Percentiles rank a stretch among this genome's conserved stretches.
These are phyloP conservation scores for Naso thynnoides DNA, from an alignment of 2,797 vertebrate species.

Conservation along the genomic window DNA sequence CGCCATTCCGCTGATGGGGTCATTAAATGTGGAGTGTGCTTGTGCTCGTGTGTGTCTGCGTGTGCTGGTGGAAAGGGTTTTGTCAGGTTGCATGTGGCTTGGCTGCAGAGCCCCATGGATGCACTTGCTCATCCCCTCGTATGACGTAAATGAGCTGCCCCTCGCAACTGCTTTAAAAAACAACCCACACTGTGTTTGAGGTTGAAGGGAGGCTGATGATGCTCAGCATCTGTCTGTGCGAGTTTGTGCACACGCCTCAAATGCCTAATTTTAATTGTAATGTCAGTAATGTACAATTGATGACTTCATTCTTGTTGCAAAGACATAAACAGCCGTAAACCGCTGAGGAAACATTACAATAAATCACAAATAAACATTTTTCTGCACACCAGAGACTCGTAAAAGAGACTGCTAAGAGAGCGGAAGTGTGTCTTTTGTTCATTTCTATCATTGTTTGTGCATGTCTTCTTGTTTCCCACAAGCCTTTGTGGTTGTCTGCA, in stretches of 20 bases:
- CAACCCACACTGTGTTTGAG: background rate
- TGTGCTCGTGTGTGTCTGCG: constrained; percentile 26
- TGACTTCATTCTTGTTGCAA: constrained; percentile 31
- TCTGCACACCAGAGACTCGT: constrained; percentile 36
- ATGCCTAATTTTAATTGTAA: constrained; percentile 42
- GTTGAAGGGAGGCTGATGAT: constrained; percentile 22
- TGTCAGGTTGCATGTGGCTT: constrained; percentile 43
- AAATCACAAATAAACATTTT: constrained; percentile 56
- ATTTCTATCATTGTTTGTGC: constrained; percentile 34
- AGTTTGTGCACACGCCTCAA: constrained; percentile 12
- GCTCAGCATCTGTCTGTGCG: constrained; percentile 19
- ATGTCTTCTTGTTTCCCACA: constrained; percentile 45
- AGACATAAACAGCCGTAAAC: constrained; percentile 50
- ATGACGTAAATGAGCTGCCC: constrained; percentile 20
- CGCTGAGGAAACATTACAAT: constrained; percentile 37
- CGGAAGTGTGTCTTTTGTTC: constrained; percentile 31
- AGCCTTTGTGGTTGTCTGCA: constrained; percentile 55
- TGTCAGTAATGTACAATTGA: constrained; percentile 44
- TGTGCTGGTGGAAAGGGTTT: constrained; percentile 34
- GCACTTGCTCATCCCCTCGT: constrained; percentile 5
- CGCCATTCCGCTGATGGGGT: constrained; percentile 49
- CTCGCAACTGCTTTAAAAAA: constrained; percentile 9
- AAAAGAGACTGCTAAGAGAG: constrained; percentile 32
- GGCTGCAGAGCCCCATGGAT: constrained; percentile 24
- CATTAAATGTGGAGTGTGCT: constrained; percentile 64